Percentiles rank a stretch among this genome's conserved stretches.
These are phyloP conservation scores for Aphelenchoides fujianensis DNA, from an alignment of 1,140 invertebrate genomes.

Conservation along the genomic window DNA sequence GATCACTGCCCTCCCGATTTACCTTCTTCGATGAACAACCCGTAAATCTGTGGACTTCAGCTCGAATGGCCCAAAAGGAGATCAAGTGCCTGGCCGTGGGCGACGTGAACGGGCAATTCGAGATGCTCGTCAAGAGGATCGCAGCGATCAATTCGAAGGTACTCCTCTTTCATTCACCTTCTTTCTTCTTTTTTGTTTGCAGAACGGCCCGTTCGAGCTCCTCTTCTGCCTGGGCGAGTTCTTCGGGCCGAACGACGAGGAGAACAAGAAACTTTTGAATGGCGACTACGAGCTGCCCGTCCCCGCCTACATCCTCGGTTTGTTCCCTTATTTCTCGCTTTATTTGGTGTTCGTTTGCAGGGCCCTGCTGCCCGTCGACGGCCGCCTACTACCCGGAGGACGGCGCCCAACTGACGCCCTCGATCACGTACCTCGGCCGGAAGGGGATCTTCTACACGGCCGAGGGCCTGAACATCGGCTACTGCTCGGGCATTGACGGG, in stretches of 20 bases:
- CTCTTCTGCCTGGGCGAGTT: conserved; percentile 91
- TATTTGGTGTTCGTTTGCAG: conserved; percentile 36
- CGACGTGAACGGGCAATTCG: conserved; percentile 86
- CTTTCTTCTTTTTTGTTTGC: conserved; percentile 11
- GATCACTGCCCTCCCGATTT: too few species aligned
- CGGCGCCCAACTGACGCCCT: conserved; percentile 77
- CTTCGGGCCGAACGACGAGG: conserved; percentile 74
- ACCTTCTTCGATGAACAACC: too few species aligned
- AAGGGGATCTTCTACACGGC: conserved; percentile 78
- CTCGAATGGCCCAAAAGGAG: conserved; percentile 6
- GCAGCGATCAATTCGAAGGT: conserved; percentile 80
- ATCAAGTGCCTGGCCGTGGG: conserved; percentile 72
- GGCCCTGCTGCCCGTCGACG: conserved; percentile 73
- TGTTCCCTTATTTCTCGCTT: conserved; percentile 18
- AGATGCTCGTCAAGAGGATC: conserved; percentile 77
- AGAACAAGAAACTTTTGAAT: conserved; percentile 71
- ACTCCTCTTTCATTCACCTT: too few species aligned
- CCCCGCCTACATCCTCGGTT: conserved; percentile 79
- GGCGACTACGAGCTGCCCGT: conserved; percentile 74
- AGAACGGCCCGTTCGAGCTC: conserved; percentile 66
- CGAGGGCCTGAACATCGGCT: conserved; percentile 83
- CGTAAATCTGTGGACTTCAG: background rate
- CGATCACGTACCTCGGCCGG: conserved; percentile 82
- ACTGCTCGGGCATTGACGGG: conserved; percentile 77
- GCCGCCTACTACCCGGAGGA: conserved; percentile 70